These are phyloP conservation scores for Drosophila ercepeae DNA, from an alignment of 1,140 invertebrate species.

Conservation along the genomic window DNA sequence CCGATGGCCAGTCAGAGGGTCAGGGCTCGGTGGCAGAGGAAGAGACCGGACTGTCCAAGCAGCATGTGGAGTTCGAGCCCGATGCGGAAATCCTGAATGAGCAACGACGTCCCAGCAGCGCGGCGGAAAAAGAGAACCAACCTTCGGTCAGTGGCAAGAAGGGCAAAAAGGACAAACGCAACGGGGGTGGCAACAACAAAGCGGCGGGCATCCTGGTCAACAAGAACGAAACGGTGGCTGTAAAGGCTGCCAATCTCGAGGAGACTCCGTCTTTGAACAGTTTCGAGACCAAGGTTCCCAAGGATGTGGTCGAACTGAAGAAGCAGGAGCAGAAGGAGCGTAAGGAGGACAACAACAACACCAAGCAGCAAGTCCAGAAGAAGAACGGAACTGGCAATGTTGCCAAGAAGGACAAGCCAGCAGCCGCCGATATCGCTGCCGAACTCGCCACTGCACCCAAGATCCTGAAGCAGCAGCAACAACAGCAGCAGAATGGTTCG, in stretches of 20 bases:
- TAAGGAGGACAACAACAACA: conserved; percentile 69
- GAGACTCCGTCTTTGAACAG: conserved; percentile 86
- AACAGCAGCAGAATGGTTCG: conserved; percentile 68
- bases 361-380: conserved; percentile 67
- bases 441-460: conserved; percentile 52
- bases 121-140: conserved; percentile 65
- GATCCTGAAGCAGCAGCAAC: conserved; percentile 81
- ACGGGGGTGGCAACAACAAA: conserved; percentile 29
- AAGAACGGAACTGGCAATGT: conserved; percentile 78
- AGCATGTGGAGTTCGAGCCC: conserved; percentile 83
- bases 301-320: conserved; percentile 90
- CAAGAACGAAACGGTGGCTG: conserved; percentile 86
- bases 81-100: conserved; percentile 77
- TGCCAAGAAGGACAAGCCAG: conserved; percentile 70
- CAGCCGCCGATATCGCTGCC: conserved; percentile 25
- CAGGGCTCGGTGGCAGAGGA: conserved; percentile 66
- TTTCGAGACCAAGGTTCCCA: conserved; percentile 91
- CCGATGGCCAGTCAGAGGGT: conserved; percentile 77
- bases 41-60: conserved; percentile 71
- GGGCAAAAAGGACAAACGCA: conserved; percentile 84
- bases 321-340: conserved; percentile 76
- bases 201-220: conserved; percentile 86
- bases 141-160: conserved; percentile 54
- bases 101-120: conserved; percentile 68
- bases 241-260: conserved; percentile 72